Evolutionary conservation across 1,140 invertebrate species (phyloP).

Genomic region (Druon quercuslanigerum): DNA sequence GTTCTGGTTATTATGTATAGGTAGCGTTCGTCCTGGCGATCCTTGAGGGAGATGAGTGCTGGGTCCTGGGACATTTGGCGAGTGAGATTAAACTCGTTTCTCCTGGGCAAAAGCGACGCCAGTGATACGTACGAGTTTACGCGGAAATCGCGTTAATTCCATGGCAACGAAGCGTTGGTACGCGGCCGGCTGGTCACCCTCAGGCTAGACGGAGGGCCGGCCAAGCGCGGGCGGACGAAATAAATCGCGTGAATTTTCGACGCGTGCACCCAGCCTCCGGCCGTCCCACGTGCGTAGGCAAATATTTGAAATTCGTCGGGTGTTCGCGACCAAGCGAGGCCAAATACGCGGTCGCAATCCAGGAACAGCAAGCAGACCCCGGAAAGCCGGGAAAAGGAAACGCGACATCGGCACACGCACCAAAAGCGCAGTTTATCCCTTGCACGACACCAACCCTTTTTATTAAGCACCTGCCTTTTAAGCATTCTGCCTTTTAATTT

Average conservation of each 20-base stretch:
- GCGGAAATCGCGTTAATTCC: slow-evolving; percentile 47
- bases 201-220: not conserved
- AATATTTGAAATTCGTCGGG: slow-evolving; percentile 49
- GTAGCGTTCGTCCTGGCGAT: not conserved
- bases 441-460: slow-evolving; percentile 4
- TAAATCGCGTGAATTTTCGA: slow-evolving; percentile 43
- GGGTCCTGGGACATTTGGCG: not conserved
- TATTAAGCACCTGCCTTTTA: not conserved
- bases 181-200: not conserved
- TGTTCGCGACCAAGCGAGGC: slow-evolving; percentile 13
- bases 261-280: slow-evolving; percentile 17
- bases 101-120: not conserved
- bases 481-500: slow-evolving; percentile 16
- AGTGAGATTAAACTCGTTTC: slow-evolving; percentile 19
- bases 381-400: slow-evolving; percentile 10
- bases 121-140: slow-evolving; percentile 25
- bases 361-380: slow-evolving; percentile 22
- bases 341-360: slow-evolving; percentile 21
- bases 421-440: slow-evolving; percentile 29
- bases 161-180: slow-evolving; percentile 33
- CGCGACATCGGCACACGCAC: slow-evolving; percentile 17
- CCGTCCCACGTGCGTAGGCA: slow-evolving; percentile 36
- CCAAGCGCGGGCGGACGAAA: slow-evolving; percentile 15
- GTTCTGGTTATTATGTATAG: not conserved
- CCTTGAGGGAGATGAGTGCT: not conserved